phyloP scores from a whole-genome alignment of 2,888 invertebrate species.

The Carabus problematicus region DNA sequence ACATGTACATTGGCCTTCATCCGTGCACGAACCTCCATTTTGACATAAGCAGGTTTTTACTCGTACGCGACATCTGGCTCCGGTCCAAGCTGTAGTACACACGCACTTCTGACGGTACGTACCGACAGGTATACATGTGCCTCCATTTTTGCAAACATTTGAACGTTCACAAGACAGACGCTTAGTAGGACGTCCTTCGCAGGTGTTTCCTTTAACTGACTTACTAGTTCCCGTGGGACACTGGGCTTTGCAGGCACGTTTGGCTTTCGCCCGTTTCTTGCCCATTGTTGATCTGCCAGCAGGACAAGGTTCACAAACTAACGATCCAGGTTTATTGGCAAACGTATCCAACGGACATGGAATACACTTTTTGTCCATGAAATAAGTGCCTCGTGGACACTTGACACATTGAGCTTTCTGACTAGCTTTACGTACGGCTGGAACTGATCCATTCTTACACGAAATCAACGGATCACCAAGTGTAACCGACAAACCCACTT shows the following conservation, averaged over 20 bases:
- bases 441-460: slow-evolving; percentile 37
- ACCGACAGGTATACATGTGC: slow-evolving; percentile 25
- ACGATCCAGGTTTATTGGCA: slow-evolving; percentile 65
- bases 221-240: slow-evolving; percentile 27
- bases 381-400: slow-evolving; percentile 71
- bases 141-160: slow-evolving; percentile 36
- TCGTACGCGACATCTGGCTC: slow-evolving; percentile 31
- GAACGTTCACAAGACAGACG: slow-evolving; percentile 26
- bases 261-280: slow-evolving; percentile 47
- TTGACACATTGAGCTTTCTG: slow-evolving; percentile 57
- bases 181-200: slow-evolving; percentile 15
- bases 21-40: slow-evolving; percentile 28
- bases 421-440: slow-evolving; percentile 16
- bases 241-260: slow-evolving; percentile 30
- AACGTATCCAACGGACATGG: slow-evolving; percentile 66
- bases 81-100: slow-evolving; percentile 29
- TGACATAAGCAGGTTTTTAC: slow-evolving; percentile 20
- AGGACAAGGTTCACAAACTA: slow-evolving; percentile 66
- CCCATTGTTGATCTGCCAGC: slow-evolving; percentile 59
- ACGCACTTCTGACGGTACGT: slow-evolving; percentile 17
- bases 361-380: slow-evolving; percentile 64
- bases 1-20: slow-evolving; percentile 28
- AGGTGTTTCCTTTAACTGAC: slow-evolving; percentile 18
- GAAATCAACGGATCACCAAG: slow-evolving; percentile 24
- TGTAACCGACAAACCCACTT: slow-evolving; percentile 22